Percentiles rank a stretch among this genome's conserved stretches.
phyloP scores from a whole-genome alignment of 2,888 invertebrate genomes.

The Campoplex nolae region DNA sequence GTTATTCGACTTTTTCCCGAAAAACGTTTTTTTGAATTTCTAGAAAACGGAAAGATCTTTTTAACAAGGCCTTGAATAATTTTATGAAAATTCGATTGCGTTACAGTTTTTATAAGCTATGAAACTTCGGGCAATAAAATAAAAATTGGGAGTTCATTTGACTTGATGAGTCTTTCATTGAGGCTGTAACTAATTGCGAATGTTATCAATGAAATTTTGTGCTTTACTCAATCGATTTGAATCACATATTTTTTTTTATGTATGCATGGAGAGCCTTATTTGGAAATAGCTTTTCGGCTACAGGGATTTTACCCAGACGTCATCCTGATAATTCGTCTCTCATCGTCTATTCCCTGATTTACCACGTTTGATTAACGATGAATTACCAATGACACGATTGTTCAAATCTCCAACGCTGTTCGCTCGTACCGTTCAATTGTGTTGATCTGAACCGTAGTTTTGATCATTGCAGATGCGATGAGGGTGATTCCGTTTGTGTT shows the following conservation, averaged over 20 bases:
- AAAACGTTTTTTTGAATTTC: neutral
- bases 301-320: neutral
- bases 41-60: too few relatives aligned
- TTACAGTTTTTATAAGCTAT: neutral
- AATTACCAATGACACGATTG: slow-evolving; percentile 51
- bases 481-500: slow-evolving; percentile 18
- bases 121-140: slow-evolving; percentile 14
- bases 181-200: neutral
- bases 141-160: neutral
- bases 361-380: slow-evolving; percentile 41
- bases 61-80: neutral
- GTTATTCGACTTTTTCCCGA: neutral
- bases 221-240: neutral
- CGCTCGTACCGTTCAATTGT: slow-evolving; percentile 37
- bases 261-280: neutral
- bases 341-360: slow-evolving; percentile 13
- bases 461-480: slow-evolving; percentile 14
- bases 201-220: slow-evolving; percentile 17
- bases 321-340: slow-evolving; percentile 33
- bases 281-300: slow-evolving; percentile 8
- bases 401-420: slow-evolving; percentile 26
- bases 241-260: slow-evolving; percentile 10
- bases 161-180: neutral
- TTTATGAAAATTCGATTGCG: neutral
- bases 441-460: slow-evolving; percentile 50